phyloP scores from a whole-genome alignment of 2,888 invertebrate genomes.

The Carpatolechia fugitivella region DNA sequence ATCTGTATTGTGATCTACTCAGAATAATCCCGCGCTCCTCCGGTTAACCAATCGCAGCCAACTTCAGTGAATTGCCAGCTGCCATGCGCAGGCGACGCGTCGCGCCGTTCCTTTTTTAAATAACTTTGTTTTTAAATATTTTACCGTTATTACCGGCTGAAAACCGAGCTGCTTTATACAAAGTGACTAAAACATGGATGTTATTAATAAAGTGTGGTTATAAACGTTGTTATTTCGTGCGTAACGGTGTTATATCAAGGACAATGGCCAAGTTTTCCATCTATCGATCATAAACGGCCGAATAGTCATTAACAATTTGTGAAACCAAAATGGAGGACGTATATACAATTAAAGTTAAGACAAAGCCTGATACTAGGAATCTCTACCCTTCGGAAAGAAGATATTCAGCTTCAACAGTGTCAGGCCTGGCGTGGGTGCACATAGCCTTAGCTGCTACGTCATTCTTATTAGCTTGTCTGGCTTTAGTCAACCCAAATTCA shows the following conservation, averaged over 20 bases:
- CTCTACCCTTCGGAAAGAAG: slow-evolving; percentile 83
- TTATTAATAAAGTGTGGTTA: background rate
- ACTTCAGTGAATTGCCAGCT: slow-evolving; percentile 35
- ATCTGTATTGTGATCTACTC: background rate
- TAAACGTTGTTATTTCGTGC: background rate
- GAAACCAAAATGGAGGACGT: slow-evolving; percentile 79
- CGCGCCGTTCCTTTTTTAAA: slow-evolving; percentile 3
- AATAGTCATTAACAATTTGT: background rate
- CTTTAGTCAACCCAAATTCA: slow-evolving; percentile 53
- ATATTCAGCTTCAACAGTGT: slow-evolving; percentile 83
- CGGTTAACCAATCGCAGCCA: slow-evolving; percentile 20
- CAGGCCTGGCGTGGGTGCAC: slow-evolving; percentile 82
- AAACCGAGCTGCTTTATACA: background rate
- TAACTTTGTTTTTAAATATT: slow-evolving; percentile 17
- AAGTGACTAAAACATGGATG: background rate
- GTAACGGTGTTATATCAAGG: slow-evolving; percentile 12
- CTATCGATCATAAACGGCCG: background rate
- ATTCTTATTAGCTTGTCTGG: slow-evolving; percentile 77
- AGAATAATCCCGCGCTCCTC: slow-evolving; percentile 6
- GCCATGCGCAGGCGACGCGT: slow-evolving; percentile 31
- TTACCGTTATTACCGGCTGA: slow-evolving; percentile 16
- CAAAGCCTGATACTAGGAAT: slow-evolving; percentile 78
- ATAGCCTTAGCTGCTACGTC: slow-evolving; percentile 80
- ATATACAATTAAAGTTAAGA: slow-evolving; percentile 83
- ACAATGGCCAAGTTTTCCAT: slow-evolving; percentile 7